Conservation (phyloP, 1,140 invertebrate genomes). For the Schlechtendalia chinensis region DNA sequence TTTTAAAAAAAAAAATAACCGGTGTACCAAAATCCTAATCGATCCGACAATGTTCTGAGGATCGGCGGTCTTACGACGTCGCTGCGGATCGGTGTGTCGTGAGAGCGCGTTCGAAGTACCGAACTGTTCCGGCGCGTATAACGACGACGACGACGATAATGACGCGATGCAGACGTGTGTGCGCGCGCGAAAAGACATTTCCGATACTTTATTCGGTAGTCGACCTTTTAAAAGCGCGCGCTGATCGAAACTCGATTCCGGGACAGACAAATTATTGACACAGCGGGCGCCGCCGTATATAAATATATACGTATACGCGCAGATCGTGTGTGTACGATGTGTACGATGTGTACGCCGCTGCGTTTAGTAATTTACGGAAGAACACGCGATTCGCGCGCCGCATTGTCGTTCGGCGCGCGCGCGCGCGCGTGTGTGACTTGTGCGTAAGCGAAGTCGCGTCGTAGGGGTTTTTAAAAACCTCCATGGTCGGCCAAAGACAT, state of each 20-base stretch:
- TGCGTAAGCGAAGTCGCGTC: neutral
- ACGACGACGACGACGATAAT: no score
- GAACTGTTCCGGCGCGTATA: no score
- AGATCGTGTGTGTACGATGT: neutral
- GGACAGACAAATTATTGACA: conserved; percentile 41
- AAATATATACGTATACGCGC: neutral
- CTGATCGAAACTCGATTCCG: conserved; percentile 31
- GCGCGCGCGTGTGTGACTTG: neutral
- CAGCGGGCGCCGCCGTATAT: neutral
- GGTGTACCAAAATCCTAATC: no score
- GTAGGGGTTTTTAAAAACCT: conserved; percentile 8
- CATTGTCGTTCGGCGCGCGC: neutral
- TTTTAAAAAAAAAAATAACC: no score
- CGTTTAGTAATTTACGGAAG: conserved; percentile 18
- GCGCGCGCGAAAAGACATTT: neutral
- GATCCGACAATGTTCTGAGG: no score
- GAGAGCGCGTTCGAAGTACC: no score
- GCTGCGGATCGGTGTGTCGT: no score
- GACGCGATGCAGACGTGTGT: neutral
- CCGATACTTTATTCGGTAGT: conserved; percentile 21
- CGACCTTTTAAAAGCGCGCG: neutral
- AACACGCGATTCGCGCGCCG: neutral
- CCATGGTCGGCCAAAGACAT: conserved; percentile 2
- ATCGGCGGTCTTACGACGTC: no score
- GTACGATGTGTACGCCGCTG: no score